phyloP scores from a whole-genome alignment of 2,888 invertebrate species.

The Tortrix viridana region DNA sequence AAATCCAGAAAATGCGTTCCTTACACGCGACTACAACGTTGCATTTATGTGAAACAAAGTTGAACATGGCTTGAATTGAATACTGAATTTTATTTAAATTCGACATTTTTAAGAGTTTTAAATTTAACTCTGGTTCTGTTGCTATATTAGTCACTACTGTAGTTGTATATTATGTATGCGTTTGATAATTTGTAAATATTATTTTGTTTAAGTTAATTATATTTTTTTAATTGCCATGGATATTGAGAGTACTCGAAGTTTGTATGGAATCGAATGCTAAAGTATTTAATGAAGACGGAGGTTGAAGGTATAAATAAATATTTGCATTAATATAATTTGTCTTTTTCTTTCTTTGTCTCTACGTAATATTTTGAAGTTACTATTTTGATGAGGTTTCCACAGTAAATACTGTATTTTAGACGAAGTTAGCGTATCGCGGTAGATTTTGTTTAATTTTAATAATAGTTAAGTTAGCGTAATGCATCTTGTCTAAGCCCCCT shows the following conservation, averaged over 20 bases:
- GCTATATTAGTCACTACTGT: conserved; percentile 80
- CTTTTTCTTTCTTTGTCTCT: conserved; percentile 76
- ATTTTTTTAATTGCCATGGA: conserved; percentile 79
- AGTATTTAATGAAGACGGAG: conserved; percentile 77
- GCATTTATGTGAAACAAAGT: conserved; percentile 58
- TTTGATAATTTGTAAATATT: conserved; percentile 81
- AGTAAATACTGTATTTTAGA: too few relatives aligned
- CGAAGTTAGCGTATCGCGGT: too few relatives aligned
- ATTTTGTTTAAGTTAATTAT: conserved; percentile 73
- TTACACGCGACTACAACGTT: conserved; percentile 49
- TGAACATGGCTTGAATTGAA: conserved; percentile 55
- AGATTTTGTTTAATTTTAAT: too few relatives aligned
- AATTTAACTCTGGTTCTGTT: conserved; percentile 64
- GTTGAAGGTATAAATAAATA: conserved; percentile 81
- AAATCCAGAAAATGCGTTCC: conserved; percentile 49
- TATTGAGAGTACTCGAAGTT: conserved; percentile 73
- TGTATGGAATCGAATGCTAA: conserved; percentile 72
- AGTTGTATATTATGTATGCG: conserved; percentile 81
- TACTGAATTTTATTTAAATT: conserved; percentile 56
- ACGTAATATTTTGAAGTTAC: too few relatives aligned
- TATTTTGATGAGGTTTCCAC: too few relatives aligned
- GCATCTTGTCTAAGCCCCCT: too few relatives aligned
- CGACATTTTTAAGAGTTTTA: conserved; percentile 55
- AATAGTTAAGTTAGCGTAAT: too few relatives aligned
- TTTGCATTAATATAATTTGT: conserved; percentile 72